Evolutionary conservation across 2,888 invertebrate species (phyloP), one percentile per base, ranked within the genome.

Genomic region (Ophion slaviceki): DNA sequence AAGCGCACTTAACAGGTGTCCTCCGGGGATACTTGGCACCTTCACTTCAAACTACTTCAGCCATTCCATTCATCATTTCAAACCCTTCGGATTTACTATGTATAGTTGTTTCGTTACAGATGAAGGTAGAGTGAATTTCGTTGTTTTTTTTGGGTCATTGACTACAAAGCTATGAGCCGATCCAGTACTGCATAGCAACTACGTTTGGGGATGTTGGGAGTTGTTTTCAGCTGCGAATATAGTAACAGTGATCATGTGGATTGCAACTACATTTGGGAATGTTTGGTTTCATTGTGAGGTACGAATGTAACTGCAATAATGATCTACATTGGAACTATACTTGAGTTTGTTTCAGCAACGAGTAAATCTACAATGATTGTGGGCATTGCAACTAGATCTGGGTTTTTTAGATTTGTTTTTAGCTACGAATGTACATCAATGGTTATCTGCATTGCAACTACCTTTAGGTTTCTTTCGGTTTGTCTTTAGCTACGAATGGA

Each of bases 1-100:
- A 67, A 17, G 53, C 10, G 6, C 71, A n/a, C 61, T 82, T 86
- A 78, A 86, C 67, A 74, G 68, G 36, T 78, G 68, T 76, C 57
- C 59, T 47, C 28, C 28, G 17, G 32, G 20, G 24, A 32, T 17
- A 17, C 20, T 53, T n/a, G 47, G 6, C 47, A 47, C 47, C 17
- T 68, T 45, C 57, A 14, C 5, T 28, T 28, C 11, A 57, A 68
- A 28, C 14, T 77, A 45, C 14, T 32, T 45, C 8, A 17, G 17
- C 36, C 24, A 24, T 20, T 67, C 11, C 7, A 67, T 57, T 67
- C 11, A 67, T 67, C 24, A 32, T 20, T 20, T 61, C 20, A 2
- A 40, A 32, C 32, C 28, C 7, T 32, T 4, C 32, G 17, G 17
- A 17, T 53, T 53, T 3, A 53, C 17, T 53, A 17, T 53, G 17